A percentile compares a stretch with the other conserved stretches of the same genome.
Evolutionary conservation across 2,888 invertebrate genomes (phyloP).

Genomic region (Priapulus caudatus): DNA sequence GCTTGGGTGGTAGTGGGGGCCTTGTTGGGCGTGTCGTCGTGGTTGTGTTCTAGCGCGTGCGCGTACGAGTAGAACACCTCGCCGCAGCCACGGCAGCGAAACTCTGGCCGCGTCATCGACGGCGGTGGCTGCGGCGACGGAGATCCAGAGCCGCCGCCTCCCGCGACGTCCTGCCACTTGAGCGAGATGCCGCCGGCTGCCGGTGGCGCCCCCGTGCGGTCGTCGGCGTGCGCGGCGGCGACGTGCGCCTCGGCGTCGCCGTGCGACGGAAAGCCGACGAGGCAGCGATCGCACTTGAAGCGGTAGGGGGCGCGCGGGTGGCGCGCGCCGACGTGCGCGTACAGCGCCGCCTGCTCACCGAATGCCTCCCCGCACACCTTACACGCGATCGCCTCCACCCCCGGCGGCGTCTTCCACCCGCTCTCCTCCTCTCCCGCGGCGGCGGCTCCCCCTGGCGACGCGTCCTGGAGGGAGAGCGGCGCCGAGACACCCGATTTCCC

Average conservation of each 20-base stretch:
- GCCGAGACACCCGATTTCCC: neutral
- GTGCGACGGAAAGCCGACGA: neutral
- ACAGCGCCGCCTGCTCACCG: neutral
- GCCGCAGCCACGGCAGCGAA: constrained; percentile 1
- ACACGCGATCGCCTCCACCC: neutral
- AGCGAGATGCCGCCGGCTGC: too few relatives aligned
- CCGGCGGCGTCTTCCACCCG: neutral
- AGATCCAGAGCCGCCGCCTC: neutral
- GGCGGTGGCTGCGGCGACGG: neutral
- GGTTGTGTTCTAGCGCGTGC: neutral
- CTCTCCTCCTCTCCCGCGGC: neutral
- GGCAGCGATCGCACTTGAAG: neutral
- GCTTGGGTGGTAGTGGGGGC: neutral
- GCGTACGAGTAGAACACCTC: neutral
- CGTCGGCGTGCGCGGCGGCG: neutral
- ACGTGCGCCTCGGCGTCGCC: neutral
- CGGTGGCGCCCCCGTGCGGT: neutral
- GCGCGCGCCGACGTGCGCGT: neutral
- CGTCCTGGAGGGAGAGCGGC: too few relatives aligned
- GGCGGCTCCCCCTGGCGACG: neutral
- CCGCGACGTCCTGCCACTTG: neutral
- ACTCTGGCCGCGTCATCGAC: neutral
- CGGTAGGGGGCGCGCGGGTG: neutral
- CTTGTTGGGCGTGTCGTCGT: neutral
- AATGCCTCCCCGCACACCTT: neutral